Conservation (phyloP, 2,113 vertebrate species). For the Emydocephalus ijimae region DNA sequence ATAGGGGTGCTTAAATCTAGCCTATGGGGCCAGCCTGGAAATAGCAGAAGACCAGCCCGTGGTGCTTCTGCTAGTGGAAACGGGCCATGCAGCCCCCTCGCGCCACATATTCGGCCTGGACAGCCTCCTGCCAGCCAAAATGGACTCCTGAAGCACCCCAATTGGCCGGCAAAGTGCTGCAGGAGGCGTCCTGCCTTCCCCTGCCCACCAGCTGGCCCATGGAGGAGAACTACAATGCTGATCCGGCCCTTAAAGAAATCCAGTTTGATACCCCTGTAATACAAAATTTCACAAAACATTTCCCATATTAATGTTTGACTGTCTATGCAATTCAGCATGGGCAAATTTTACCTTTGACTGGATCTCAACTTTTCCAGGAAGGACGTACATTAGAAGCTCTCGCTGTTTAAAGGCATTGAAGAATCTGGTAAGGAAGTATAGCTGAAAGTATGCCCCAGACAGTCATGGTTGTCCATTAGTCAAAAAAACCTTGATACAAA, state of each 20-base stretch:
- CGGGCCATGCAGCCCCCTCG: too few relatives aligned
- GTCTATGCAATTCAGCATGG: not conserved
- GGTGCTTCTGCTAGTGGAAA: too few relatives aligned
- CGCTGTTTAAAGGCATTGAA: not conserved
- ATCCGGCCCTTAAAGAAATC: too few relatives aligned
- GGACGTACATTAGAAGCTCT: not conserved
- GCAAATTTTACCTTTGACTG: not conserved
- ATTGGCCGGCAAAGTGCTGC: too few relatives aligned
- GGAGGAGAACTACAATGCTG: too few relatives aligned
- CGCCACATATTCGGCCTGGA: too few relatives aligned
- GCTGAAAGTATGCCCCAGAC: not conserved
- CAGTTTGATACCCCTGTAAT: not conserved
- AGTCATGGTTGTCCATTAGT: not conserved
- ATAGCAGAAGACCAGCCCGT: too few relatives aligned
- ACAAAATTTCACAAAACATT: not conserved
- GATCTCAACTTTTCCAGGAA: not conserved
- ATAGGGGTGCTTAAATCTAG: not conserved
- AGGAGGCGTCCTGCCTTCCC: too few relatives aligned
- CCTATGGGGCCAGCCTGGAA: too few relatives aligned
- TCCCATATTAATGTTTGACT: not conserved
- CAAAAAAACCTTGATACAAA: not conserved
- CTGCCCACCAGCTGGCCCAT: too few relatives aligned
- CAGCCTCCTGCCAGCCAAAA: too few relatives aligned
- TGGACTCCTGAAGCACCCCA: too few relatives aligned
- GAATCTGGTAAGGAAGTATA: not conserved